Percentiles rank a stretch among this genome's conserved stretches.
Evolutionary conservation across 2,888 invertebrate genomes (phyloP).

Genomic region (Pollenia angustigena): DNA sequence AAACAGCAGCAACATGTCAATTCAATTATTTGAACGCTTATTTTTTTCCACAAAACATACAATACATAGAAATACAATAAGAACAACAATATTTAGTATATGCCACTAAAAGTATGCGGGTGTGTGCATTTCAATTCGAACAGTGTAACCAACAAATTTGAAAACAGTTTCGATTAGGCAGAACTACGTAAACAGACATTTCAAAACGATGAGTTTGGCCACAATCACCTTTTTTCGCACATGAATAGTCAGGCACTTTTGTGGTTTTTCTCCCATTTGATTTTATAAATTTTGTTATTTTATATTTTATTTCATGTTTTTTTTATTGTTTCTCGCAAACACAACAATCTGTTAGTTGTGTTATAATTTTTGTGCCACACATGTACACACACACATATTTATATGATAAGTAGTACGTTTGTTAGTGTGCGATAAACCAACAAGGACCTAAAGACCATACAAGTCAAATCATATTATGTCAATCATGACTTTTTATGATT

Average conservation of each 20-base stretch:
- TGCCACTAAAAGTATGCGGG: neutral
- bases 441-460: slow-evolving; percentile 32
- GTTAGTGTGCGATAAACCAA: neutral
- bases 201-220: slow-evolving; percentile 34
- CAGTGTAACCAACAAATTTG: slow-evolving; percentile 40
- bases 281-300: slow-evolving; percentile 36
- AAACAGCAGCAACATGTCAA: slow-evolving; percentile 61
- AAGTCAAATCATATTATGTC: slow-evolving; percentile 67
- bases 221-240: slow-evolving; percentile 55
- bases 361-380: neutral
- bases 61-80: slow-evolving; percentile 10
- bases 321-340: neutral
- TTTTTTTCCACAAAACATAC: slow-evolving; percentile 50
- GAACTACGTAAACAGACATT: slow-evolving; percentile 11
- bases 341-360: neutral
- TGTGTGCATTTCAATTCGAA: neutral
- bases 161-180: slow-evolving; percentile 34
- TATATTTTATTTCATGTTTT: slow-evolving; percentile 4
- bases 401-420: neutral
- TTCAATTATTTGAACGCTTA: slow-evolving; percentile 61
- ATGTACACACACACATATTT: neutral
- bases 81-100: neutral
- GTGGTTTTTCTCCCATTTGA: slow-evolving; percentile 44
- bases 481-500: slow-evolving; percentile 61
- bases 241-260: slow-evolving; percentile 43